Conservation (phyloP, 2,113 vertebrate species). For the Salvator merianae region DNA sequence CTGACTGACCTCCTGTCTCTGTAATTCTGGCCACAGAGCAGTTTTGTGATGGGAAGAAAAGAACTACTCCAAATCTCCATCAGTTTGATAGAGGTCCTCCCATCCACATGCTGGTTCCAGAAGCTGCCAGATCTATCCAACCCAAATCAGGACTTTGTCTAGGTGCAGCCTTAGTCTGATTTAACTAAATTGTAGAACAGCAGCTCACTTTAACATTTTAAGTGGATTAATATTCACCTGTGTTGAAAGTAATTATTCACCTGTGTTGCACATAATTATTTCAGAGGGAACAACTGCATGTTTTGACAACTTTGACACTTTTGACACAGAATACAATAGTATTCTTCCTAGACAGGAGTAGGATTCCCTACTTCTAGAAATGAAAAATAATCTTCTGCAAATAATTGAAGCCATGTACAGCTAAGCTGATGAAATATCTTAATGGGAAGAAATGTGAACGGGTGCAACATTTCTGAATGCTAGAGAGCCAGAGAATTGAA, state of each 20-base stretch:
- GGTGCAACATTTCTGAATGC: constrained; percentile 55
- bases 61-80: no score
- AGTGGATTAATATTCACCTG: constrained; percentile 19
- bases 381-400: constrained; percentile 63
- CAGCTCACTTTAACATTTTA: constrained; percentile 38
- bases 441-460: constrained; percentile 50
- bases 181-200: neutral
- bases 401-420: constrained; percentile 56
- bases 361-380: constrained; percentile 53
- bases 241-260: constrained; percentile 49
- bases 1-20: no score
- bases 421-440: constrained; percentile 63
- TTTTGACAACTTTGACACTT: constrained; percentile 56
- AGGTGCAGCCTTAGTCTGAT: neutral
- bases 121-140: neutral
- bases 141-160: neutral
- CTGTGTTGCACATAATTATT: constrained; percentile 54
- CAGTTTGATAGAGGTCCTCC: no score
- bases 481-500: constrained; percentile 51
- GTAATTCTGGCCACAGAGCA: no score
- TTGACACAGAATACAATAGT: constrained; percentile 52
- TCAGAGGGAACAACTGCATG: constrained; percentile 22
- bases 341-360: constrained; percentile 53
- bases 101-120: no score
- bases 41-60: no score